Evolutionary conservation across 2,797 vertebrate genomes (phyloP).

Genomic region (Diplodus puntazzo): DNA sequence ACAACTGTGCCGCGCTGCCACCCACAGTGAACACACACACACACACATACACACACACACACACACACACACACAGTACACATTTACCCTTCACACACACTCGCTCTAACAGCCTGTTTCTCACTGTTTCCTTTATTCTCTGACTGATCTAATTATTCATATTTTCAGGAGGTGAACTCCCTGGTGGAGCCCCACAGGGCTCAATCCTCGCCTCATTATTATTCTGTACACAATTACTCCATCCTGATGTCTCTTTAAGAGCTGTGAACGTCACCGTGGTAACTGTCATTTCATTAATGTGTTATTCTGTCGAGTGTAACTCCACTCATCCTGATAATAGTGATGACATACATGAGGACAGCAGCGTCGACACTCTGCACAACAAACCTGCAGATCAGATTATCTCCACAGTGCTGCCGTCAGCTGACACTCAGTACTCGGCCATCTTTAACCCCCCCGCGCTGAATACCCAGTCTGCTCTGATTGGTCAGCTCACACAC

Average conservation of each 20-base stretch:
- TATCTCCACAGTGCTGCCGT: no score
- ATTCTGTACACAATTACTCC: constrained; percentile 31
- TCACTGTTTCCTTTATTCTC: constrained; percentile 16
- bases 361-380: background rate
- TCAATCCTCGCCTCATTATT: constrained; percentile 25
- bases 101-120: background rate
- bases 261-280: constrained; percentile 11
- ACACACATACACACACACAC: no score
- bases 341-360: background rate
- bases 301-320: background rate
- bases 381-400: background rate
- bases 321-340: background rate
- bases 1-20: constrained; percentile 74
- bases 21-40: constrained; percentile 57
- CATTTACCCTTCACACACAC: constrained; percentile 35
- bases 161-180: constrained; percentile 24
- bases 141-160: constrained; percentile 42
- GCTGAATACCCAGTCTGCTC: no score
- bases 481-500: no score
- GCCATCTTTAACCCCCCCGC: no score
- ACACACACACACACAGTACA: constrained; percentile 2
- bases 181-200: constrained; percentile 28
- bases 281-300: background rate
- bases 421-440: no score
- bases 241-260: constrained; percentile 32